Evolutionary conservation across 23 tunicate species (phyloP), one percentile per base, ranked within the genome.

Genomic region (Oikopleura dioica): DNA sequence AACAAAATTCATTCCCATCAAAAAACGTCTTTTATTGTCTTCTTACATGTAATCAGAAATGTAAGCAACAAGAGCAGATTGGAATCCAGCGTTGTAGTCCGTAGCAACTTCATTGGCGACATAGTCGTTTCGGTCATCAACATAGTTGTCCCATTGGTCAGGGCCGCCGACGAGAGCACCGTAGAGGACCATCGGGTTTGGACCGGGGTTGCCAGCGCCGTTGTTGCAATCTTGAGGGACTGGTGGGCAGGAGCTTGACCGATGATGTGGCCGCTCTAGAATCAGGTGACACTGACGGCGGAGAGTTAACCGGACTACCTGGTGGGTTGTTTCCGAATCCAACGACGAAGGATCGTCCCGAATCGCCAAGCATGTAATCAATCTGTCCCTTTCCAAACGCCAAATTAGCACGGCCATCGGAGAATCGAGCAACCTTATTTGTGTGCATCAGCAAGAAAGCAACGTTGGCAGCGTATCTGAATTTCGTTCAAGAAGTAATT

Each of bases 141-240:
- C 36, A 77, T 89, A 89, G 1, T 37, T 28, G 0, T 86, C 96
- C 0, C 36, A 0, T 1, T 1, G 35, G 21, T 79, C 79, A 0
- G 96, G 96, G 28, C 96, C 96, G 0, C 96, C 96, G 1, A 89
- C 96, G 35, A 89, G 76, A 1, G 96, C 96, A 0, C 96, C 96
- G 37, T 81, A 89, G 28, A 89, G 77, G 23, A 79, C 76, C 35
- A 77, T 83, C 1, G 96, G 96, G 80, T 89, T 89, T 1, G 91
- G 79, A 0, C 79, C 81, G 0, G 44, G 75, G 38, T 23, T 58
- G 80, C 79, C 75, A 1, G 59, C 38, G 1, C 77, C 76, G 35
- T 79, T 34, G n/a, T n/a, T n/a, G n/a, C n/a, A n/a, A n/a, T n/a
- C n/a, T n/a, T n/a, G n/a, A n/a, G n/a, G n/a, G n/a, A n/a, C n/a